Percentiles rank a stretch among this genome's conserved stretches.
Conservation (phyloP, 2,113 vertebrate genomes). For the Myotis davidii region DNA sequence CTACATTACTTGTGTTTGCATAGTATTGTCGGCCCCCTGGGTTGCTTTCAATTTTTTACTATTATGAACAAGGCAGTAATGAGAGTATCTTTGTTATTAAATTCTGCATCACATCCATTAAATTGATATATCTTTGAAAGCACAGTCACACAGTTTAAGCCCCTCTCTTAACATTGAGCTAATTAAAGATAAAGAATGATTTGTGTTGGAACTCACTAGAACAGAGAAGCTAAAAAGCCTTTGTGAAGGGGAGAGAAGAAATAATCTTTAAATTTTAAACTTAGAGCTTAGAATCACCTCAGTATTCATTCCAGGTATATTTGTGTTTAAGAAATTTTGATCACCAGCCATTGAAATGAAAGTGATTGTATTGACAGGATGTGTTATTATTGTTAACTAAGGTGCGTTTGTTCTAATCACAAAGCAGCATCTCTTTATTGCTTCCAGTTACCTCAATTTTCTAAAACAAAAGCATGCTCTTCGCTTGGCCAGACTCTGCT, state of each 20-base stretch:
- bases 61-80: not conserved
- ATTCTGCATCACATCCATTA: not conserved
- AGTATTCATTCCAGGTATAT: conserved; percentile 26
- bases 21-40: not conserved
- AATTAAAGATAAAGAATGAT: conserved; percentile 46
- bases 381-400: conserved; percentile 67
- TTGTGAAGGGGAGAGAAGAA: not conserved
- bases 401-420: conserved; percentile 54
- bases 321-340: conserved; percentile 30
- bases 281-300: not conserved
- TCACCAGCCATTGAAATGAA: not conserved
- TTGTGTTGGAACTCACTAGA: conserved; percentile 14
- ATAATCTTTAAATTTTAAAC: conserved; percentile 11
- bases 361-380: conserved; percentile 15
- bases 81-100: conserved; percentile 22
- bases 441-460: conserved; percentile 38
- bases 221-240: conserved; percentile 1
- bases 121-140: conserved; percentile 18
- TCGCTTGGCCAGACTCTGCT: conserved; percentile 81
- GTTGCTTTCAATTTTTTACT: conserved; percentile 30
- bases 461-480: conserved; percentile 82
- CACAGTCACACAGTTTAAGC: not conserved
- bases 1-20: not conserved
- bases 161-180: not conserved
- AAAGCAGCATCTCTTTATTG: conserved; percentile 62